Conservation (phyloP, 2,797 vertebrate genomes). For the Danio tinwini region DNA sequence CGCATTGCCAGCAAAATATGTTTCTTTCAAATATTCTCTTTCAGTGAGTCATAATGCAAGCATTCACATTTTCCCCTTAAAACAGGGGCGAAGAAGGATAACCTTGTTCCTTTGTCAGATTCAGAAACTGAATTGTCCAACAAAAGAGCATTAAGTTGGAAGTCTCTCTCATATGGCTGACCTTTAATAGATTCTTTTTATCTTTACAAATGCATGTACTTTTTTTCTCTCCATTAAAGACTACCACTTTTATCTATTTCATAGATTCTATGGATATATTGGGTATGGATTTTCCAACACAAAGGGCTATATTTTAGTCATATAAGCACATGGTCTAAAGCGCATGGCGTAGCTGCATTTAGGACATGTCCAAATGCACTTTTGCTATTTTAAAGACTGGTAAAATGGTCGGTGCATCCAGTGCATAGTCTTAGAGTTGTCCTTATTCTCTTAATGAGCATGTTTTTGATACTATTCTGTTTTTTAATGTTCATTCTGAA, state of each 20-base stretch:
- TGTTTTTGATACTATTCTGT: too few species aligned
- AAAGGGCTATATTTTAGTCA: too few species aligned
- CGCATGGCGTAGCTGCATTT: too few species aligned
- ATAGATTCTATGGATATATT: too few species aligned
- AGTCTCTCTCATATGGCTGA: not conserved
- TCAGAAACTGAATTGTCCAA: constrained; percentile 17
- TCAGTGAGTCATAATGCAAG: constrained; percentile 37
- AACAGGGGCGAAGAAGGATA: constrained; percentile 22
- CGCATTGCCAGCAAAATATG: constrained; percentile 53
- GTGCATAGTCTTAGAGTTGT: too few species aligned
- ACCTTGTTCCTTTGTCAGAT: constrained; percentile 7
- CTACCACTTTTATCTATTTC: not conserved
- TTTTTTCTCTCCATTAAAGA: not conserved
- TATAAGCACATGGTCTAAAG: too few species aligned
- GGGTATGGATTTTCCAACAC: not conserved
- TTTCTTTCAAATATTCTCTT: constrained; percentile 59
- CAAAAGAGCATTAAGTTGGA: not conserved
- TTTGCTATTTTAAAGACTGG: too few species aligned
- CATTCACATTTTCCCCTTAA: constrained; percentile 54
- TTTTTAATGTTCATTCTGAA: too few species aligned
- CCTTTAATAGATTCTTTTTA: not conserved
- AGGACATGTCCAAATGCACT: too few species aligned
- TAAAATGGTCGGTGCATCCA: too few species aligned
- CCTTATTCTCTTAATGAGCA: too few species aligned
- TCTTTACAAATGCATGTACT: not conserved